Conservation (phyloP, 2,797 vertebrate genomes). For the Pogoniulus pusillus region DNA sequence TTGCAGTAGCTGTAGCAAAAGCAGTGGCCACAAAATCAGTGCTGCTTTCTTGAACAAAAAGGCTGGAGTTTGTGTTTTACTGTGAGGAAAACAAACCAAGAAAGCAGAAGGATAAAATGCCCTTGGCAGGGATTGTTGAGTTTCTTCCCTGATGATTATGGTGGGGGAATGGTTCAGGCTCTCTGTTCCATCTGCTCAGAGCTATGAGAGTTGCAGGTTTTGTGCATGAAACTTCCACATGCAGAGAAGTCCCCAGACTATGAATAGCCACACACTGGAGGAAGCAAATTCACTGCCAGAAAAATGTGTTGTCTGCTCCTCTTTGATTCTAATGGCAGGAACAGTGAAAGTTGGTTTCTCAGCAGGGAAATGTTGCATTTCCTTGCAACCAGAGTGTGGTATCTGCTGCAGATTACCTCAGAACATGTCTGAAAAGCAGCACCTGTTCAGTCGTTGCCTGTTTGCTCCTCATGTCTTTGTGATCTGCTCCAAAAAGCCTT, state of each 20-base stretch:
- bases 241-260: conserved; percentile 24
- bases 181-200: conserved; percentile 41
- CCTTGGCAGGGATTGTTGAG: neutral
- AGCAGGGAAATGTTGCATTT: neutral
- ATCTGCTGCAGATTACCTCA: neutral
- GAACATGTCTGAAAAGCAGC: neutral
- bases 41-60: neutral
- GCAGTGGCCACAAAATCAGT: neutral
- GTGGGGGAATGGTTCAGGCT: neutral
- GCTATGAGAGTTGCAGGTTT: neutral
- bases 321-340: neutral
- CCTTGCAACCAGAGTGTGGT: neutral
- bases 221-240: neutral
- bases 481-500: neutral
- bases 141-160: neutral
- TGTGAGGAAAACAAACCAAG: neutral
- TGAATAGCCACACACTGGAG: conserved; percentile 3
- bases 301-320: neutral
- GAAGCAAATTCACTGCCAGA: neutral
- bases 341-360: neutral
- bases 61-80: neutral
- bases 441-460: neutral
- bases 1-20: neutral
- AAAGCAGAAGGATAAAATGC: conserved; percentile 8
- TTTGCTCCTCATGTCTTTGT: neutral